Percentiles rank a stretch among this genome's conserved stretches.
Conservation (phyloP, 2,888 invertebrate species). For the Caenorhabditis sp. region DNA sequence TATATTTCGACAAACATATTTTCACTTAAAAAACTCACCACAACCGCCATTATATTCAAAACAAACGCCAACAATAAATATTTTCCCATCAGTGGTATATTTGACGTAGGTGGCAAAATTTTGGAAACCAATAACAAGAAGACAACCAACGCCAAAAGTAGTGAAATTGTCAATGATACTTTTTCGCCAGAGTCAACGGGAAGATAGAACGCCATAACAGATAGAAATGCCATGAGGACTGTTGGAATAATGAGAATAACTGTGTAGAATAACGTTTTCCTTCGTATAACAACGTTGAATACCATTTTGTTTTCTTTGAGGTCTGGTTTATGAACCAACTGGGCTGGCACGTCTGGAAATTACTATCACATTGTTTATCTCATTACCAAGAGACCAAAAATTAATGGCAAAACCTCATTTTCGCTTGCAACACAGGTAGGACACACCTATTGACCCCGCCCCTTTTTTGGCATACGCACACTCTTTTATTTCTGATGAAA, state of each 20-base stretch:
- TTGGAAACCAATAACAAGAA: conserved; percentile 97
- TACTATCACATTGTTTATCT: too few relatives aligned
- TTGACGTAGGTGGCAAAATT: conserved; percentile 96
- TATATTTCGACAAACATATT: too few relatives aligned
- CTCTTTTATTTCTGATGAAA: too few relatives aligned
- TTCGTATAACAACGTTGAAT: conserved; percentile 63
- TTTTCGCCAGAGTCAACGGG: conserved; percentile 94
- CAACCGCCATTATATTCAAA: conserved; percentile 98
- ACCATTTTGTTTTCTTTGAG: conserved; percentile 63
- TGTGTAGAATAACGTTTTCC: conserved; percentile 96
- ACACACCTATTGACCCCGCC: too few relatives aligned
- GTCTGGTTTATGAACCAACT: conserved; percentile 51
- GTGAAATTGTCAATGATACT: conserved; percentile 80
- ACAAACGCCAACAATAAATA: conserved; percentile 97
- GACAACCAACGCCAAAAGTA: conserved; percentile 98
- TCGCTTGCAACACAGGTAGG: too few relatives aligned
- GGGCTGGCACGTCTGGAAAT: conserved; percentile 71
- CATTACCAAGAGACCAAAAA: too few relatives aligned
- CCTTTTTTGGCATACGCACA: too few relatives aligned
- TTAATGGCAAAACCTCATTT: too few relatives aligned
- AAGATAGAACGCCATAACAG: conserved; percentile 89
- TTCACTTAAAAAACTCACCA: conserved; percentile 77
- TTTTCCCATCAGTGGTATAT: conserved; percentile 96
- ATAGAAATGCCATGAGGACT: conserved; percentile 94
- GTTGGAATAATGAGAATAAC: conserved; percentile 98